These are phyloP conservation scores for Baryphthengus martii DNA, from an alignment of 2,113 vertebrate species.

Conservation along the genomic window DNA sequence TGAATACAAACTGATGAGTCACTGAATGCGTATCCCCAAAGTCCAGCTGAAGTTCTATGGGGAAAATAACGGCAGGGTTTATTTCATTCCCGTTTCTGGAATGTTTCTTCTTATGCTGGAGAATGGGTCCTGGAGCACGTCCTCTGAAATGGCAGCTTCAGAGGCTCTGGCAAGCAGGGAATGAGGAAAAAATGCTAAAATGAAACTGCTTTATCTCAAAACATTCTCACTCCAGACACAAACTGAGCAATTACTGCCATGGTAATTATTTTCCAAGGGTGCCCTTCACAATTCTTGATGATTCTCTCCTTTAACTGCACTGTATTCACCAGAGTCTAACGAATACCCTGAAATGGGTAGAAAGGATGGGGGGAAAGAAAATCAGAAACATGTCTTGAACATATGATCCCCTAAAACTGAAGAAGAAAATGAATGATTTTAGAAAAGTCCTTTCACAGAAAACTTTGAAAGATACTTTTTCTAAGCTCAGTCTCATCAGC, in stretches of 20 bases:
- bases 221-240: neutral
- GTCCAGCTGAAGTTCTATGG: neutral
- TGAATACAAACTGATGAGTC: too few species aligned
- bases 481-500: neutral
- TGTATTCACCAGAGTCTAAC: neutral
- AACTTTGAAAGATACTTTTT: neutral
- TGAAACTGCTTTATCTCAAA: neutral
- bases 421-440: neutral
- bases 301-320: neutral
- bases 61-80: neutral
- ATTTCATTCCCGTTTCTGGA: neutral
- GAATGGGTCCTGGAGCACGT: neutral
- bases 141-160: neutral
- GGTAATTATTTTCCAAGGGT: neutral
- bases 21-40: neutral
- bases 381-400: neutral
- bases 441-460: neutral
- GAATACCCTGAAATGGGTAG: neutral
- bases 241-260: neutral
- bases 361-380: neutral
- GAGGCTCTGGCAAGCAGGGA: neutral
- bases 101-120: neutral
- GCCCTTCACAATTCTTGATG: neutral
- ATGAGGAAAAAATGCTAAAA: neutral
- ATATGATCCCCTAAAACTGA: neutral